Base-by-base conservation (phyloP, 1,140 invertebrate genomes). In the Camponotus pennsylvanicus region DNA sequence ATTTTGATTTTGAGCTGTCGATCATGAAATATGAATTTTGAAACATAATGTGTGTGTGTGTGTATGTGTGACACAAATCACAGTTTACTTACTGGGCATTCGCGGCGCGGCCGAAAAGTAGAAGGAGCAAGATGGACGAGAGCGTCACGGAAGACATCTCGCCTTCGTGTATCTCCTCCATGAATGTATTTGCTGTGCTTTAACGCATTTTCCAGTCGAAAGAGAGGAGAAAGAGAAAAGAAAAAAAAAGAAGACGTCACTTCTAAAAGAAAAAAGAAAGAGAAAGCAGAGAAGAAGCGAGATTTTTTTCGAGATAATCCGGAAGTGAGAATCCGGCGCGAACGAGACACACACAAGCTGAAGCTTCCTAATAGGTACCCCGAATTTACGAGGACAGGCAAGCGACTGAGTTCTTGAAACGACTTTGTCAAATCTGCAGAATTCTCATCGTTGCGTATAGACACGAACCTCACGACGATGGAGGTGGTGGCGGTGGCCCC, bases 361-460 rank as follows among this genome's bases (percentile, higher is more conserved):
- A 75, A 42, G 32, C 57, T 80, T 5, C 32, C 32, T 76, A 79
- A 82, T 82, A 64, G 70, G 57, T 76, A 64, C 66, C 76, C 49
- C 71, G 88, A 88, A 91, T 76, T 90, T 89, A 88, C 91, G 88
- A 86, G 91, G 90, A 92, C 92, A 89, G 91, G 89, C 92, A 89
- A 91, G 91, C 89, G 92, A 95, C 94, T 95, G 93, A 93, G 90
- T 92, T 92, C 91, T 93, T 93, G 92, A 92, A 91, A 93, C 92
- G 93, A 94, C 93, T 94, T 94, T 94, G 94, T 93, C 91, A 91
- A 94, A 94, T 92, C 92, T 94, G 94, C 94, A 94, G 92, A 94
- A 94, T 94, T 92, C 87, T 90, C 90, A 88, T 91, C 87, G 61
- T 85, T 71, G 89, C 57, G 67, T 76, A 63, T 86, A 88, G 89